These are phyloP conservation scores for Adelosebastes latens DNA, from an alignment of 2,797 vertebrate species.

Conservation along the genomic window DNA sequence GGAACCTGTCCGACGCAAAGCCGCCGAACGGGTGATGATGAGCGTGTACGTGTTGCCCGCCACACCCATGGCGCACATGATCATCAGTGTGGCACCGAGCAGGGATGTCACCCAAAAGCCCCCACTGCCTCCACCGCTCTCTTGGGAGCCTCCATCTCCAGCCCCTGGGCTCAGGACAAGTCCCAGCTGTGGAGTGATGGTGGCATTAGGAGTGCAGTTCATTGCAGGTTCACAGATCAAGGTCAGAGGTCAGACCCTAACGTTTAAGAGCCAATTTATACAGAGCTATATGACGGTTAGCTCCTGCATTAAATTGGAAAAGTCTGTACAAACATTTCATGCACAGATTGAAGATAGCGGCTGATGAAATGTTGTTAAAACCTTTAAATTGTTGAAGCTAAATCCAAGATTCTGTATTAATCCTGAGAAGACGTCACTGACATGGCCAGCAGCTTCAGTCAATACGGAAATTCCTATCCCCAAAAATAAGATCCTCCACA, in stretches of 20 bases:
- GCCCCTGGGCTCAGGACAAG: constrained; percentile 36
- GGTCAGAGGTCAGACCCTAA: background rate
- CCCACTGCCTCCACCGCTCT: constrained; percentile 25
- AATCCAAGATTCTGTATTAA: background rate
- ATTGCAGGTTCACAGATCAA: constrained; percentile 54
- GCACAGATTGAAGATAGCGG: background rate
- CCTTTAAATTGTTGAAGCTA: background rate
- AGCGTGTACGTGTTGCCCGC: constrained; percentile 87
- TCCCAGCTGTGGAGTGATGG: constrained; percentile 45
- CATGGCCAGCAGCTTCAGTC: constrained; percentile 1
- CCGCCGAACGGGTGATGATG: constrained; percentile 82
- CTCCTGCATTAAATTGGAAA: background rate
- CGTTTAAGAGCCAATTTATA: background rate
- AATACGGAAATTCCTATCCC: background rate
- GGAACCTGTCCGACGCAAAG: constrained; percentile 80
- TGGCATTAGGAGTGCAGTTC: constrained; percentile 77
- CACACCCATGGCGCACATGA: constrained; percentile 84
- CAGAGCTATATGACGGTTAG: background rate
- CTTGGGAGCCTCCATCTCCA: constrained; percentile 32
- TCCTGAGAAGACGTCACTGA: background rate
- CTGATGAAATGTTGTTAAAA: background rate
- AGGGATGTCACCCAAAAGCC: constrained; percentile 80
- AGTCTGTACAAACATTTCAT: background rate
- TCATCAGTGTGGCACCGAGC: constrained; percentile 78
- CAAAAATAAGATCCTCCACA: background rate